These are phyloP conservation scores for Escarpia spicata DNA, from an alignment of 2,888 invertebrate genomes.

Conservation along the genomic window DNA sequence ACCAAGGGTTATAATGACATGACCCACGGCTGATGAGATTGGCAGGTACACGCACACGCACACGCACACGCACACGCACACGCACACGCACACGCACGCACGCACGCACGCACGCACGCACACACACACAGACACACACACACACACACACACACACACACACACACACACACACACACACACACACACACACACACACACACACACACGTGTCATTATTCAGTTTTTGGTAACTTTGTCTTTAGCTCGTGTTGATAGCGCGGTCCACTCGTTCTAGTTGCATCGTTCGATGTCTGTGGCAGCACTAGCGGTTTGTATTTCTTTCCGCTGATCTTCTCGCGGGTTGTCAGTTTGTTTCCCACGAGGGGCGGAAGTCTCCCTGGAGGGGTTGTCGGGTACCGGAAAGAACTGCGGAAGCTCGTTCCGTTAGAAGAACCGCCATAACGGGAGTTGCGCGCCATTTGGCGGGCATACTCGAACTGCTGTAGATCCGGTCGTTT, in stretches of 20 bases:
- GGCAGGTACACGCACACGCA: too few relatives aligned
- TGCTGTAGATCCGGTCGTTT: slow-evolving; percentile 5
- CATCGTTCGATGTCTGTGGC: background rate
- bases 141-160: too few relatives aligned
- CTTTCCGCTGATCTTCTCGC: background rate
- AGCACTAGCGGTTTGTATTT: background rate
- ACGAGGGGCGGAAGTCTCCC: background rate
- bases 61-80: too few relatives aligned
- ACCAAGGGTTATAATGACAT: too few relatives aligned
- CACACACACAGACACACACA: too few relatives aligned
- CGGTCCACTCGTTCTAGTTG: background rate
- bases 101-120: too few relatives aligned
- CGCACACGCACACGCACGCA: too few relatives aligned
- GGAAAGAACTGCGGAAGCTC: background rate
- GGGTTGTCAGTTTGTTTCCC: background rate
- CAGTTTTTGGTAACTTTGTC: background rate
- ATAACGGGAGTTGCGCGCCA: slow-evolving; percentile 8
- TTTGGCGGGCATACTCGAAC: background rate
- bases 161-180: too few relatives aligned
- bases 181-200: too few relatives aligned
- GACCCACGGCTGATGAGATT: too few relatives aligned
- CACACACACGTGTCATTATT: background rate
- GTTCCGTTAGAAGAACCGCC: background rate
- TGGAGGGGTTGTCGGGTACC: background rate
- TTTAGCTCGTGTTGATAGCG: background rate